Percentiles rank a stretch among this genome's conserved stretches.
phyloP scores from a whole-genome alignment of 2,113 vertebrate genomes.

The Sprattus sprattus region DNA sequence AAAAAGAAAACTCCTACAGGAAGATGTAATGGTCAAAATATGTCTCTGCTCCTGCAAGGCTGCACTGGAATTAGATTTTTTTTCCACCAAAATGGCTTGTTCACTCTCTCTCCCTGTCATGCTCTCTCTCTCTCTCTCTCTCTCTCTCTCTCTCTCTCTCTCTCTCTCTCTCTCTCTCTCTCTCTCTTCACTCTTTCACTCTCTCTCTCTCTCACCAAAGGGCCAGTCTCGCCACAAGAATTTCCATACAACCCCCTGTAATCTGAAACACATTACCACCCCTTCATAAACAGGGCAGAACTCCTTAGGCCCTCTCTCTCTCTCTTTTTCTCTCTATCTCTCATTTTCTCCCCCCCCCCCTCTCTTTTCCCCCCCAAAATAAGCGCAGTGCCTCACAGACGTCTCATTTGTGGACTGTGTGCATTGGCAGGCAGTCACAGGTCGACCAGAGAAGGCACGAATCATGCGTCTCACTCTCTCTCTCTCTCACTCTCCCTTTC shows the following conservation, averaged over 20 bases:
- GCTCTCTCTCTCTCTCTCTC: not conserved
- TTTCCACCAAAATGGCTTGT: conserved; percentile 9
- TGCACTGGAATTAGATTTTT: conserved; percentile 26
- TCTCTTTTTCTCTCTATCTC: not conserved
- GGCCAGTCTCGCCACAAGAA: conserved; percentile 82
- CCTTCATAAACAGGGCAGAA: conserved; percentile 76
- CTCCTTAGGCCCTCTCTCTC: conserved; percentile 50
- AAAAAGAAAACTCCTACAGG: conserved; percentile 25
- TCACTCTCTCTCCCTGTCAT: not conserved
- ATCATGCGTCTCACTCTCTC: not conserved
- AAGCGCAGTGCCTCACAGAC: conserved; percentile 65
- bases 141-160: conserved; percentile 17
- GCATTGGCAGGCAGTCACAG: conserved; percentile 61
- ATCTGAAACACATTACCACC: conserved; percentile 84
- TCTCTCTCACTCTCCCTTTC: not conserved
- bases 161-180: conserved; percentile 40
- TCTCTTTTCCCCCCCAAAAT: conserved; percentile 70
- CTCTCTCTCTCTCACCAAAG: conserved; percentile 59
- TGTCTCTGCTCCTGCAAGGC: conserved; percentile 51
- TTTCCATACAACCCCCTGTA: conserved; percentile 82
- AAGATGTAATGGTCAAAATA: conserved; percentile 64
- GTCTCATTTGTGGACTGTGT: conserved; percentile 71
- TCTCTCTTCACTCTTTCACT: no score
- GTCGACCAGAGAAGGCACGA: not conserved
- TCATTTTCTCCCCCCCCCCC: not conserved